phyloP scores from a whole-genome alignment of 92 coral and sea anemone genomes.

The Epizoanthus illoricatus region DNA sequence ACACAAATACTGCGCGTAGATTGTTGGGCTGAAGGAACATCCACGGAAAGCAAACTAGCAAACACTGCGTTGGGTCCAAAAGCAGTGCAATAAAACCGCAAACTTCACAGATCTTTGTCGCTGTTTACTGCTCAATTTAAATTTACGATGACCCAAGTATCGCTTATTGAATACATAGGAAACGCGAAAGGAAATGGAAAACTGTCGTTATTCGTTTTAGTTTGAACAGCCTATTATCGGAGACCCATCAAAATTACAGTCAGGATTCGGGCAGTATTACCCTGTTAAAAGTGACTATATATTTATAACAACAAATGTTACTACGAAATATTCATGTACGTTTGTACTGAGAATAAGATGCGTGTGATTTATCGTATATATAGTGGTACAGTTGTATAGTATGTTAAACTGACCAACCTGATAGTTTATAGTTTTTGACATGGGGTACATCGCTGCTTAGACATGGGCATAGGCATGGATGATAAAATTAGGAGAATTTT shows the following conservation, averaged over 20 bases:
- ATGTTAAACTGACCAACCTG: too few relatives aligned
- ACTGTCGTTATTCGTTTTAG: not conserved
- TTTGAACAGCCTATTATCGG: constrained; percentile 30
- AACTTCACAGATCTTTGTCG: not conserved
- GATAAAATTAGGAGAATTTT: too few relatives aligned
- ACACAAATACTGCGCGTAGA: not conserved
- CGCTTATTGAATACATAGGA: constrained; percentile 12
- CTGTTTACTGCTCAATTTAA: not conserved
- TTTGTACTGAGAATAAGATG: not conserved
- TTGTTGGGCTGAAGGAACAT: not conserved
- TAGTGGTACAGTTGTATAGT: too few relatives aligned
- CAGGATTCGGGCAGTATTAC: not conserved
- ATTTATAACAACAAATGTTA: not conserved
- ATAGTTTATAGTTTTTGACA: too few relatives aligned
- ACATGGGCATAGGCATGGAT: too few relatives aligned
- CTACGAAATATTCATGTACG: not conserved
- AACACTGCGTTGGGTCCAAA: not conserved
- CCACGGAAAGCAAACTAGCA: not conserved
- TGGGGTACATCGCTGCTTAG: too few relatives aligned
- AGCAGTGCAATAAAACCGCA: not conserved
- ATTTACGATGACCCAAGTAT: not conserved
- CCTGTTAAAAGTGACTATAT: not conserved
- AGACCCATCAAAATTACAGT: constrained; percentile 14
- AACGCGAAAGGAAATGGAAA: constrained; percentile 1
- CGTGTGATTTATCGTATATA: too few relatives aligned